phyloP scores from a whole-genome alignment of 1,140 invertebrate species.

The Eulimnadia texana region DNA sequence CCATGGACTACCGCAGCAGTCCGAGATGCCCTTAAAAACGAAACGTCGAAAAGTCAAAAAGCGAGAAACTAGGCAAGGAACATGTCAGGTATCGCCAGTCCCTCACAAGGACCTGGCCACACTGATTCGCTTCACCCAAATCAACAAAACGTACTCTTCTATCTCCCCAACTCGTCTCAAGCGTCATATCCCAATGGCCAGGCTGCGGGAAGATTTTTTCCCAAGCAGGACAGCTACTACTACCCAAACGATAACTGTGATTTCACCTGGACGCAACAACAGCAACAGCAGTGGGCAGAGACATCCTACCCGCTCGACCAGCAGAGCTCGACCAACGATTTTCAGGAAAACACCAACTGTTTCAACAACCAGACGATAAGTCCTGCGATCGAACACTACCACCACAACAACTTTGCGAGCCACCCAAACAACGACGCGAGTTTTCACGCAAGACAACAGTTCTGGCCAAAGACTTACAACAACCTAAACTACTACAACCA shows the following conservation, averaged over 20 bases:
- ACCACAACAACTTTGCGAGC: too few species aligned
- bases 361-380: slow-evolving; percentile 2
- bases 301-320: slow-evolving; percentile 17
- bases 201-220: not conserved
- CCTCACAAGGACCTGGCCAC: slow-evolving; percentile 2
- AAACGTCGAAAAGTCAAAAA: too few species aligned
- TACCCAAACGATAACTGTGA: too few species aligned
- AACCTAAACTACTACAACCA: slow-evolving; percentile 13
- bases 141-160: slow-evolving; percentile 5
- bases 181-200: not conserved
- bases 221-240: too few species aligned
- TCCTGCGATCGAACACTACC: too few species aligned
- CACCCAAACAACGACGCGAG: not conserved
- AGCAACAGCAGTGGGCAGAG: slow-evolving; percentile 8
- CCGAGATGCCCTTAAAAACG: too few species aligned
- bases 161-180: slow-evolving; percentile 1
- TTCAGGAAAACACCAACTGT: not conserved
- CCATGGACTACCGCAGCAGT: too few species aligned
- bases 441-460: not conserved
- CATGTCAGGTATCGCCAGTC: slow-evolving; percentile 15
- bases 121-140: not conserved
- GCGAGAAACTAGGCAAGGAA: too few species aligned
- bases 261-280: not conserved
- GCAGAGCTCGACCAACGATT: slow-evolving; percentile 7
- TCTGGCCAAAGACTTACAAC: not conserved